phyloP scores from a whole-genome alignment of 2,797 vertebrate species.

The Macropodus opercularis region DNA sequence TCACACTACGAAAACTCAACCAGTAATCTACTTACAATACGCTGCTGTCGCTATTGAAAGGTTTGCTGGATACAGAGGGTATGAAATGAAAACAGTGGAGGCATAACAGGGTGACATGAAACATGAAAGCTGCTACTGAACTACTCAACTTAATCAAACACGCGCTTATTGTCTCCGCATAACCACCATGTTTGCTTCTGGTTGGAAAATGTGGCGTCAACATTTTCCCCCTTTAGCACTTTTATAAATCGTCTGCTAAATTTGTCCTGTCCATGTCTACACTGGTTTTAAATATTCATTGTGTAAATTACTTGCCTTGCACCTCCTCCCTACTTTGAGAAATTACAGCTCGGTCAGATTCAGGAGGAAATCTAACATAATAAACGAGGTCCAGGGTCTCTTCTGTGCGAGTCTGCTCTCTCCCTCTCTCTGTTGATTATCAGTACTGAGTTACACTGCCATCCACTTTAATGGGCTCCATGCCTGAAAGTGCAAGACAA shows the following conservation, averaged over 20 bases:
- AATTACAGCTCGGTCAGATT: constrained; percentile 50
- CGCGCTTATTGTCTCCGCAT: background rate
- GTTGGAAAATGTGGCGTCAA: background rate
- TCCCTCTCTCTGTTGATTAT: constrained; percentile 65
- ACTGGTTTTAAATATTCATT: constrained; percentile 42
- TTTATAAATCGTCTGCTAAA: constrained; percentile 11
- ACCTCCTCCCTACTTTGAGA: constrained; percentile 56
- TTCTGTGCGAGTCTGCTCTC: constrained; percentile 34
- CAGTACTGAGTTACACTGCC: constrained; percentile 65
- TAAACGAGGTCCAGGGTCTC: constrained; percentile 52
- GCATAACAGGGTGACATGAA: too few relatives aligned
- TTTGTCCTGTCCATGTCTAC: constrained; percentile 1
- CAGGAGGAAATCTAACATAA: constrained; percentile 53
- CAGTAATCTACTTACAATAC: background rate
- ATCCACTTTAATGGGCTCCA: constrained; percentile 69
- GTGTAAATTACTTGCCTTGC: constrained; percentile 41
- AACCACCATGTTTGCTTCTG: background rate
- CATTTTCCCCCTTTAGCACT: background rate
- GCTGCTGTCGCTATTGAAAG: too few relatives aligned
- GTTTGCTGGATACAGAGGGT: too few relatives aligned
- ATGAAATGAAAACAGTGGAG: too few relatives aligned
- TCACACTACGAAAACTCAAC: background rate
- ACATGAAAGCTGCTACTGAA: too few relatives aligned
- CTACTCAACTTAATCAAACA: too few relatives aligned
- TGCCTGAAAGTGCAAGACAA: constrained; percentile 69